phyloP scores from a whole-genome alignment of 2,888 invertebrate species.

The Ctena decussata region DNA sequence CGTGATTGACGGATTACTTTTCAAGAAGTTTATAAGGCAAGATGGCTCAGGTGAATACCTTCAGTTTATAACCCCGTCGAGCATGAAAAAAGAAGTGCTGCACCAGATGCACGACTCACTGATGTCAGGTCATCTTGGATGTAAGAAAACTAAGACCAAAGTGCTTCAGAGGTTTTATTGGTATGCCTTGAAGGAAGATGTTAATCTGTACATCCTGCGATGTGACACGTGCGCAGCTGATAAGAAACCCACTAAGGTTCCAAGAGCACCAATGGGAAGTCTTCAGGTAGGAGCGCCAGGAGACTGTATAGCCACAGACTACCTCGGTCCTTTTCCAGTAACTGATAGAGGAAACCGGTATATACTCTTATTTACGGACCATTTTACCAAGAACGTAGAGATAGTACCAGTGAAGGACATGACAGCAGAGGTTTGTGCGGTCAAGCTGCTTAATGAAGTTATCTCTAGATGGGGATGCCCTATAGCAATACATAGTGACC shows the following conservation, averaged over 20 bases:
- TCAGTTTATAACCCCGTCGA: conserved; percentile 13
- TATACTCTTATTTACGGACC: too few relatives aligned
- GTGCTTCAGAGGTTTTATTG: conserved; percentile 34
- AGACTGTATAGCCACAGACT: conserved; percentile 36
- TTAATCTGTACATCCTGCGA: too few relatives aligned
- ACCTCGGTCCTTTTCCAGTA: conserved; percentile 45
- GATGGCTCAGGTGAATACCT: too few relatives aligned
- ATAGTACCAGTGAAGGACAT: conserved; percentile 33
- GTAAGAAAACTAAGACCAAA: conserved; percentile 28
- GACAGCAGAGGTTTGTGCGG: too few relatives aligned
- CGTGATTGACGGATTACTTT: too few relatives aligned
- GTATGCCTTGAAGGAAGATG: conserved; percentile 19
- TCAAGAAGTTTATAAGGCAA: too few relatives aligned
- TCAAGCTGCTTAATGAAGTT: too few relatives aligned
- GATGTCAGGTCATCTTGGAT: conserved; percentile 31
- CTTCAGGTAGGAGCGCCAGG: conserved; percentile 91
- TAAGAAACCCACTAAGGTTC: conserved; percentile 25
- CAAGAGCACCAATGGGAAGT: conserved; percentile 88
- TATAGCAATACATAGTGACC: too few relatives aligned
- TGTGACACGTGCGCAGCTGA: conserved; percentile 43
- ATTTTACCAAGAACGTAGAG: too few relatives aligned
- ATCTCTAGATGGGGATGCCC: too few relatives aligned
- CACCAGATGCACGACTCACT: conserved; percentile 27
- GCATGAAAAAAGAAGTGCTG: conserved; percentile 12
- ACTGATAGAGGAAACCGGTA: too few relatives aligned